Base-by-base conservation (phyloP, 2,113 vertebrate species). In the Vulpes ferrilata region DNA sequence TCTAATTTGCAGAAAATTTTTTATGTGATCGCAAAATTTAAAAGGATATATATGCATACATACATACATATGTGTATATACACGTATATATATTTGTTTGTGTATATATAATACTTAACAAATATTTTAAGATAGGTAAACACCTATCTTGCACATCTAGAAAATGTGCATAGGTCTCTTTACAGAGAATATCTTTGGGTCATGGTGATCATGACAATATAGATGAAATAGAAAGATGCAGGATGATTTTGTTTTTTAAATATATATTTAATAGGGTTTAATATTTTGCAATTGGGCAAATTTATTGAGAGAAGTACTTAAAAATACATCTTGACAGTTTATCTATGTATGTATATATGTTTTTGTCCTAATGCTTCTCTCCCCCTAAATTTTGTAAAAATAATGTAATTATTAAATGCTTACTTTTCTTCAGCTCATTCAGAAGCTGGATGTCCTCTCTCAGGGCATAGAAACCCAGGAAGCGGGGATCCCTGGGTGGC, bases 211-310 rank as follows among this genome's bases (percentile, higher is more conserved):
- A 3, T 43, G 3, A 83, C 88, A 9, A 76, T 65, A 53, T 38
- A 82, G 62, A 62, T 69, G n/a, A 35, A 78, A 94, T 30, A 13
- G 43, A 35, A 78, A 94, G 35, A 13, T 91, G 2, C 13, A 30
- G 3, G 73, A 65, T 84, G 38, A 79, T 87, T 86, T 90, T 6
- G 90, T 59, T 86, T 17, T 65, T 35, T 35, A 92, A 69, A 43
- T 85, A 32, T 43, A 73, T 7, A 74, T 53, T 80, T 93, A 85
- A 69, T 95, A 86, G 38, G 73, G 11, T 51, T 86, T 90, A 89
- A 20, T 73, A 80, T 93, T 95, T 73, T 93, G 30, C 60, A 16
- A 90, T 85, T 80, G 84, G 62, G 22, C 27, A 85, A 90, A 48
- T 79, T 85, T 81, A 2, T 86, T 79, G 71, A 88, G 59, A 38